Evolutionary conservation across 2,888 invertebrate genomes (phyloP).

Genomic region (Scaptomyza tumidula): DNA sequence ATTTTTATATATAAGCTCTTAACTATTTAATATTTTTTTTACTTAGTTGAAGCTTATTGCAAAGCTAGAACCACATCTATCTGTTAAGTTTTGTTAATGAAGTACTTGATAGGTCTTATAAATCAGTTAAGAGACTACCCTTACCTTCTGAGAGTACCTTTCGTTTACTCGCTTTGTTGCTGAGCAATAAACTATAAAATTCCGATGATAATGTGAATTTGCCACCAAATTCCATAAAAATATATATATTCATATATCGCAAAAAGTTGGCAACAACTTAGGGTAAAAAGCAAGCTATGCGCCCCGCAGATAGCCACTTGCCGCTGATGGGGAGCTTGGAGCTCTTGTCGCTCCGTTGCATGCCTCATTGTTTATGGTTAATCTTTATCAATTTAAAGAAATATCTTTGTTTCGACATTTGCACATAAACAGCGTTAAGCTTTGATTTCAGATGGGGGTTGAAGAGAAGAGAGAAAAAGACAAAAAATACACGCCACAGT

Average conservation of each 20-base stretch:
- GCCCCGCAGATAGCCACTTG: slow-evolving; percentile 61
- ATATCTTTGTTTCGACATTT: slow-evolving; percentile 81
- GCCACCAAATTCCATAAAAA: slow-evolving; percentile 22
- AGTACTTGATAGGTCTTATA: neutral
- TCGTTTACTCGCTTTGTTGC: neutral
- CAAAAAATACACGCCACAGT: slow-evolving; percentile 69
- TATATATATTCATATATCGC: slow-evolving; percentile 7
- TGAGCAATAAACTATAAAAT: slow-evolving; percentile 7
- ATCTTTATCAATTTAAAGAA: slow-evolving; percentile 81
- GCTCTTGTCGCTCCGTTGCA: slow-evolving; percentile 49
- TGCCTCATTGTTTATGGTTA: slow-evolving; percentile 73
- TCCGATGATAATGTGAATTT: slow-evolving; percentile 12
- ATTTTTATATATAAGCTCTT: no score
- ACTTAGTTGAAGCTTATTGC: neutral
- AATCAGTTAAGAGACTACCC: neutral
- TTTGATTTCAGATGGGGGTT: slow-evolving; percentile 48
- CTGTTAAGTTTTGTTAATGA: neutral
- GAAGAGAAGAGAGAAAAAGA: neutral
- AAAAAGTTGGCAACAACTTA: slow-evolving; percentile 5
- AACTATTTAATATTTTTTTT: no score
- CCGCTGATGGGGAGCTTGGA: slow-evolving; percentile 29
- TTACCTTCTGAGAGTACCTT: neutral
- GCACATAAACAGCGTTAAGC: slow-evolving; percentile 77
- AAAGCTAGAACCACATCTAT: neutral
- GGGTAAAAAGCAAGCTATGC: slow-evolving; percentile 27